phyloP scores from a whole-genome alignment of 2,113 vertebrate genomes.

The Pluvialis apricaria region DNA sequence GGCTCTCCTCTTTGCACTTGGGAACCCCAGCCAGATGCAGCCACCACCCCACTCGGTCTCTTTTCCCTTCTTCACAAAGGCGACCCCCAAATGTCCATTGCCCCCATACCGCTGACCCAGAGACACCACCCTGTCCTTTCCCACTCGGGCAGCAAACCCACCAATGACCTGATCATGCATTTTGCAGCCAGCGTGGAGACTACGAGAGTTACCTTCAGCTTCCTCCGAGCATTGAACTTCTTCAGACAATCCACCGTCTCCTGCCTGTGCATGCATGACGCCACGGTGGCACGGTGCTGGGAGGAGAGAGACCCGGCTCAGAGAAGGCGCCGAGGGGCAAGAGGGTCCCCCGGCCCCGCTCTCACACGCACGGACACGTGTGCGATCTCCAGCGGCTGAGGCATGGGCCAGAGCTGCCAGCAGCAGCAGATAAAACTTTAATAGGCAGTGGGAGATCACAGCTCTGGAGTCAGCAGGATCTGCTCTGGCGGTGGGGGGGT shows the following conservation, averaged over 20 bases:
- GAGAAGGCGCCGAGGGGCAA: not conserved
- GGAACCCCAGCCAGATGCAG: not conserved
- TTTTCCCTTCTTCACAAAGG: not conserved
- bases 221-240: conserved; percentile 95
- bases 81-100: not conserved
- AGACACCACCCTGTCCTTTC: not conserved
- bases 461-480: not conserved
- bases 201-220: conserved; percentile 84
- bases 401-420: not conserved
- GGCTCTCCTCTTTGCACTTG: not conserved
- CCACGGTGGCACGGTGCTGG: conserved; percentile 94
- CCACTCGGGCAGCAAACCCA: not conserved
- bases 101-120: not conserved
- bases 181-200: not conserved
- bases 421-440: conserved; percentile 7
- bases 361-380: not conserved
- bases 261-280: conserved; percentile 97
- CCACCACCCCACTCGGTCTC: not conserved
- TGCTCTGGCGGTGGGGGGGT: not conserved
- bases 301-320: not conserved
- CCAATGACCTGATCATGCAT: not conserved
- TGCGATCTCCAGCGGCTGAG: not conserved
- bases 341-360: not conserved
- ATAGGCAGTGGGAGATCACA: not conserved
- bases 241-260: conserved; percentile 97